A percentile compares a stretch with the other conserved stretches of the same genome.
phyloP scores from a whole-genome alignment of 2,797 vertebrate species.

The Vespertilio murinus region DNA sequence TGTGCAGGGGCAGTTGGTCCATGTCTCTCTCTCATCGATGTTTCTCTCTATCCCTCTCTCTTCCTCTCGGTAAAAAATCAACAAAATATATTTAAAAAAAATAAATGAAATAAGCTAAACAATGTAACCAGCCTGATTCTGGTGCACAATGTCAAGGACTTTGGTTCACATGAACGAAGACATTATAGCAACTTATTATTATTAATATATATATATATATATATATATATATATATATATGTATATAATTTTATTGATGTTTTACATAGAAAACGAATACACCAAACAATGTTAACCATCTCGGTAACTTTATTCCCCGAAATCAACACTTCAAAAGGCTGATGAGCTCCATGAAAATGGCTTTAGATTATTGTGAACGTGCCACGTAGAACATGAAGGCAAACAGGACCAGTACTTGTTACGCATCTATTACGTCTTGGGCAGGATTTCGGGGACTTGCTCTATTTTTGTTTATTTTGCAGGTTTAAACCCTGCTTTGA shows the following conservation, averaged over 20 bases:
- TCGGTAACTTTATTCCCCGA: slow-evolving; percentile 58
- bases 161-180: background rate
- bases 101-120: background rate
- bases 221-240: too few species aligned
- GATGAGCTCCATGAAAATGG: slow-evolving; percentile 68
- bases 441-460: background rate
- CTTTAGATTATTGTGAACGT: slow-evolving; percentile 52
- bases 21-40: too few species aligned
- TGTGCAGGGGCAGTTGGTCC: too few species aligned
- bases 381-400: background rate
- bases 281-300: slow-evolving; percentile 42
- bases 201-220: too few species aligned
- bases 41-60: too few species aligned
- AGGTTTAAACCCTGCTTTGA: slow-evolving; percentile 59
- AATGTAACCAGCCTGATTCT: background rate
- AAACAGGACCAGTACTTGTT: background rate
- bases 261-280: background rate
- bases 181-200: background rate
- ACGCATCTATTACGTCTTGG: background rate
- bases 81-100: too few species aligned
- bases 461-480: slow-evolving; percentile 1
- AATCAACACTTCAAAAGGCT: slow-evolving; percentile 66
- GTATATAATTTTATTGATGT: too few species aligned
- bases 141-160: background rate
- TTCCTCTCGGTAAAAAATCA: too few species aligned